phyloP scores from a whole-genome alignment of 2,797 vertebrate species.

The Characodon lateralis region DNA sequence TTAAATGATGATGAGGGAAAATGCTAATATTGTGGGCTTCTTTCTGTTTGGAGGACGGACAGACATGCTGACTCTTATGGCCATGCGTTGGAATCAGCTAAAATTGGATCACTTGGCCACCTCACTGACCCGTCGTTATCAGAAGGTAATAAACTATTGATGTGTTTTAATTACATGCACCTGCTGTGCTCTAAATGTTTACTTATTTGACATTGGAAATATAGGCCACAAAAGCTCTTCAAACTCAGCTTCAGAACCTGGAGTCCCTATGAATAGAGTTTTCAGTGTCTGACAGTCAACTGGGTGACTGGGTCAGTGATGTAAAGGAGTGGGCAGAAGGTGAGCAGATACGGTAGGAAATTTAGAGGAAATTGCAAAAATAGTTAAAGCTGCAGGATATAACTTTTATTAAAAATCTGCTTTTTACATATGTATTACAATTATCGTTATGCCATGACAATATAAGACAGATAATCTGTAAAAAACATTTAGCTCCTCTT shows the following conservation, averaged over 20 bases:
- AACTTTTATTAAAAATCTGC: background rate
- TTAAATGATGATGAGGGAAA: no score
- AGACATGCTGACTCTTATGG: constrained; percentile 19
- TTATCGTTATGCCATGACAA: background rate
- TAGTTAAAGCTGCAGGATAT: background rate
- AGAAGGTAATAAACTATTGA: constrained; percentile 4
- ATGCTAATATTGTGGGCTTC: no score
- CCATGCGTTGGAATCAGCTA: background rate
- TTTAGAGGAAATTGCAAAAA: no score
- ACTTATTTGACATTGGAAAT: no score
- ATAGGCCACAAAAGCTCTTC: no score
- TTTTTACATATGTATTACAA: background rate
- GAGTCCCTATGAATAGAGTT: no score
- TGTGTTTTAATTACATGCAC: background rate
- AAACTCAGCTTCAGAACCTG: no score
- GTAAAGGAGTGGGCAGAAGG: no score
- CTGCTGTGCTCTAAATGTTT: background rate
- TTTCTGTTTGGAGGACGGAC: background rate
- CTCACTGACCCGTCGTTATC: background rate
- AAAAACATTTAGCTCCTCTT: background rate
- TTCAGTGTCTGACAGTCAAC: no score
- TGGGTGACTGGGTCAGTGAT: no score
- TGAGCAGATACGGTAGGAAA: no score
- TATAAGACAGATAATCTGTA: background rate
- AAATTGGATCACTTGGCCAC: background rate